Evolutionary conservation across 2,888 invertebrate genomes (phyloP).

Genomic region (Polietes domitor): DNA sequence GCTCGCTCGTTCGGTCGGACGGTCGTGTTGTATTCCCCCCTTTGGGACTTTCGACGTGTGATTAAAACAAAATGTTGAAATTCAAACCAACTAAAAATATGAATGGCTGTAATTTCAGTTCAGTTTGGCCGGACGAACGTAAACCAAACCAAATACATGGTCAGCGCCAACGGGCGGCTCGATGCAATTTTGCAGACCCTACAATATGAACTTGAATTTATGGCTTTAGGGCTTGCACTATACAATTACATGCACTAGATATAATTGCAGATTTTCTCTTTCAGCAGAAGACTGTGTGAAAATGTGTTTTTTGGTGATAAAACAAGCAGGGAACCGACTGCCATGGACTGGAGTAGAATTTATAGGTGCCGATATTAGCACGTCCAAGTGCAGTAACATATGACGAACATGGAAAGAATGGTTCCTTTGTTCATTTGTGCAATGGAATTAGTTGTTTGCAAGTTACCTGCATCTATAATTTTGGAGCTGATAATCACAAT

Average conservation of each 20-base stretch:
- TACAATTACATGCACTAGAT: not conserved
- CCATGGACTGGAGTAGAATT: too few species aligned
- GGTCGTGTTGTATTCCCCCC: slow-evolving; percentile 9
- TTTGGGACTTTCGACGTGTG: slow-evolving; percentile 29
- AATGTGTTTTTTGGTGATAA: too few species aligned
- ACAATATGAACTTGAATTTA: not conserved
- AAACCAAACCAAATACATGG: not conserved
- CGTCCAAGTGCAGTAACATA: too few species aligned
- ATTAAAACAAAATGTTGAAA: slow-evolving; percentile 39
- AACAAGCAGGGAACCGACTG: too few species aligned
- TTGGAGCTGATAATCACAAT: too few species aligned
- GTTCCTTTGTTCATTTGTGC: too few species aligned
- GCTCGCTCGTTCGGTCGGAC: slow-evolving; percentile 35
- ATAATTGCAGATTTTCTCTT: not conserved
- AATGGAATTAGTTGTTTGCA: too few species aligned
- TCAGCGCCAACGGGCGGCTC: not conserved
- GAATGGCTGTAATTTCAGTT: slow-evolving; percentile 5
- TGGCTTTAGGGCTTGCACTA: not conserved
- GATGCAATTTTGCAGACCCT: not conserved
- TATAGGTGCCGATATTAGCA: too few species aligned
- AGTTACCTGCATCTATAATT: too few species aligned
- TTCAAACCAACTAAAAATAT: slow-evolving; percentile 24
- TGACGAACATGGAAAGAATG: too few species aligned
- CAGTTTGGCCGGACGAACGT: not conserved
- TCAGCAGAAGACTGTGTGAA: too few species aligned